Percentiles rank a stretch among this genome's conserved stretches.
phyloP scores from a whole-genome alignment of 2,888 invertebrate genomes.

The Rhagonycha lutea region DNA sequence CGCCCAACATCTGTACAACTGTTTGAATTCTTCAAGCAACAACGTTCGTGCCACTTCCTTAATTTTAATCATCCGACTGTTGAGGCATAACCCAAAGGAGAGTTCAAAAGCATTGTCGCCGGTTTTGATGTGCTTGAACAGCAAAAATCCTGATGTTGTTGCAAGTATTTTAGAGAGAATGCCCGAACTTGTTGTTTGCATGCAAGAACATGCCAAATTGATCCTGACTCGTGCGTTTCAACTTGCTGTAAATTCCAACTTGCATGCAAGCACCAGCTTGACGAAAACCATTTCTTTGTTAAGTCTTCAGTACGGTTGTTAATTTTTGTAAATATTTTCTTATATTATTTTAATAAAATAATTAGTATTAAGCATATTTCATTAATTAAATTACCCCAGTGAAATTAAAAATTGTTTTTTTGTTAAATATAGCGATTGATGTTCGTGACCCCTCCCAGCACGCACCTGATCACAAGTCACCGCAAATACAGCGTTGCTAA shows the following conservation, averaged over 20 bases:
- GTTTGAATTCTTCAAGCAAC: slow-evolving; percentile 66
- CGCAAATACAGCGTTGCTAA: too few species aligned
- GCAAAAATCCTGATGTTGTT: slow-evolving; percentile 77
- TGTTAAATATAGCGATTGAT: too few species aligned
- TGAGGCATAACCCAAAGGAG: slow-evolving; percentile 64
- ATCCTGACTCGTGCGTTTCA: slow-evolving; percentile 82
- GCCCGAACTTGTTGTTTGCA: slow-evolving; percentile 79
- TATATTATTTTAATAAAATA: not conserved
- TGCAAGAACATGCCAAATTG: slow-evolving; percentile 83
- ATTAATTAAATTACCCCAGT: too few species aligned
- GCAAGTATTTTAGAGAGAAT: slow-evolving; percentile 79
- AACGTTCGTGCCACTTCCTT: slow-evolving; percentile 73
- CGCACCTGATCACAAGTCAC: too few species aligned
- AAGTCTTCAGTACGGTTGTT: slow-evolving; percentile 83
- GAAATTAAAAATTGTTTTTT: too few species aligned
- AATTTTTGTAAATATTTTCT: slow-evolving; percentile 35
- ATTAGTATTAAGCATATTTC: not conserved
- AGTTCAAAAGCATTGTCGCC: slow-evolving; percentile 72
- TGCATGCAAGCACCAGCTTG: slow-evolving; percentile 77
- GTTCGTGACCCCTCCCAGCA: too few species aligned
- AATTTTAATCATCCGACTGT: slow-evolving; percentile 69
- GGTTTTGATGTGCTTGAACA: slow-evolving; percentile 81
- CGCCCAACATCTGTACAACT: slow-evolving; percentile 65
- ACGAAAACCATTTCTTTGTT: slow-evolving; percentile 79
- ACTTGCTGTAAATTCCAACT: slow-evolving; percentile 77